Base-by-base conservation (phyloP, 2,113 vertebrate species). In the Heterochromis multidens region DNA sequence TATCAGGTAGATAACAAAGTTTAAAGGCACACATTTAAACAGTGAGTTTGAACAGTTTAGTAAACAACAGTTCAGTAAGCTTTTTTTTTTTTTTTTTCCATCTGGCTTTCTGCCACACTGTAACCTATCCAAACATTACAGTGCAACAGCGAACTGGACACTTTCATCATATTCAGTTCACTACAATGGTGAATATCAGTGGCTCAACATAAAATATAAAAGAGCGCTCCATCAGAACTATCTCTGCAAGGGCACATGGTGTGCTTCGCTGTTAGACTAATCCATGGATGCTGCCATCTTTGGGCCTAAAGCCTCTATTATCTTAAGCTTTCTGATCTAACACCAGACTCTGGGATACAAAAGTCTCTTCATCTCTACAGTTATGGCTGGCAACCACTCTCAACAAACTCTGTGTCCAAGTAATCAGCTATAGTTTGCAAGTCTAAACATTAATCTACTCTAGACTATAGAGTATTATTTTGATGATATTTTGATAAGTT, bases 1-100 rank as follows among this genome's bases (percentile, higher is more conserved):
- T 78, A 82, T 92, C 84, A 81, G 77, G 77, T 77, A 61, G 81
- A 87, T 29, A 62, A 62, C 57, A 54, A 57, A 52, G 72, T 88
- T 81, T 79, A 76, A 77, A 85, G 40, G 78, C 27, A 7, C 52
- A 79, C 79, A 80, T 79, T 82, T 33, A 77, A 80, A 82, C 19
- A 60, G 27, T 13, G 37, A 79, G 62, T 9, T 52, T 16, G 78
- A 81, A 59, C 81, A 88, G 84, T 49, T 65, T 21, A 57, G 61
- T 23, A 21, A 43, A 62, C 43, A 33, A 81, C 60, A 80, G 10
- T 63, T 13, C 19, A 63, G 31, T 63, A 63, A 19, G 77, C 83
- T 81, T 80, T 23, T n/a, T n/a, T n/a, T n/a, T n/a, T n/a, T n/a
- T n/a, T n/a, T n/a, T n/a, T n/a, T n/a, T n/a, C n/a, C n/a, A n/a